These are phyloP conservation scores for Galeruca laticollis DNA, from an alignment of 2,888 invertebrate genomes.

Conservation along the genomic window DNA sequence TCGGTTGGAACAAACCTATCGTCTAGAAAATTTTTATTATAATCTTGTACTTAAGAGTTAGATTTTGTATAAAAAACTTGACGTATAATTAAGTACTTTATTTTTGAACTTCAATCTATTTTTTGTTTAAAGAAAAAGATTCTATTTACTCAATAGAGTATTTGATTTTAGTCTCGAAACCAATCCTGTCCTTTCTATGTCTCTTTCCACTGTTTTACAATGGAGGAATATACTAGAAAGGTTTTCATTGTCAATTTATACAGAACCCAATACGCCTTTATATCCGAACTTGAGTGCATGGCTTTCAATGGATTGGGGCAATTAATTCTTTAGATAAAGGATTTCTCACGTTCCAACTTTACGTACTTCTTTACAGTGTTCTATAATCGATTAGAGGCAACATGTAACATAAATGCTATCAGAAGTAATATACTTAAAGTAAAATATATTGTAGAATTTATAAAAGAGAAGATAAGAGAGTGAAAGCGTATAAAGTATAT, in stretches of 20 bases:
- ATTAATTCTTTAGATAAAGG: neutral
- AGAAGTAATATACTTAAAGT: too few species aligned
- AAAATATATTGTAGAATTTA: too few species aligned
- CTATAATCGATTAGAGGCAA: neutral
- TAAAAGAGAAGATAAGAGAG: too few species aligned
- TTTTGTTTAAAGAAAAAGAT: too few species aligned
- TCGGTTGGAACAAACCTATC: too few species aligned
- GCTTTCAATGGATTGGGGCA: conserved; percentile 10
- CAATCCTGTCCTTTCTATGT: neutral
- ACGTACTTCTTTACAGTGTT: neutral
- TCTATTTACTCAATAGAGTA: too few species aligned
- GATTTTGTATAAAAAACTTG: too few species aligned
- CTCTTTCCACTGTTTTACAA: neutral
- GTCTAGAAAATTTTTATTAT: too few species aligned
- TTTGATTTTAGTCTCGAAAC: neutral
- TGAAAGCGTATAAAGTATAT: too few species aligned
- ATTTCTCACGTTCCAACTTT: neutral
- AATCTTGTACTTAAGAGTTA: too few species aligned
- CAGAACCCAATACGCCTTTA: neutral
- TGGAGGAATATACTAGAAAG: neutral
- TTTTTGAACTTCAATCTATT: too few species aligned
- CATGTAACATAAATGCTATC: neutral
- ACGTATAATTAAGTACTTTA: too few species aligned
- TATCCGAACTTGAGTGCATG: neutral
- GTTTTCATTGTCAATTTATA: conserved; percentile 23